These are phyloP conservation scores for Caenorhabditis briggsae DNA, from an alignment of 1,140 invertebrate genomes.

Conservation along the genomic window DNA sequence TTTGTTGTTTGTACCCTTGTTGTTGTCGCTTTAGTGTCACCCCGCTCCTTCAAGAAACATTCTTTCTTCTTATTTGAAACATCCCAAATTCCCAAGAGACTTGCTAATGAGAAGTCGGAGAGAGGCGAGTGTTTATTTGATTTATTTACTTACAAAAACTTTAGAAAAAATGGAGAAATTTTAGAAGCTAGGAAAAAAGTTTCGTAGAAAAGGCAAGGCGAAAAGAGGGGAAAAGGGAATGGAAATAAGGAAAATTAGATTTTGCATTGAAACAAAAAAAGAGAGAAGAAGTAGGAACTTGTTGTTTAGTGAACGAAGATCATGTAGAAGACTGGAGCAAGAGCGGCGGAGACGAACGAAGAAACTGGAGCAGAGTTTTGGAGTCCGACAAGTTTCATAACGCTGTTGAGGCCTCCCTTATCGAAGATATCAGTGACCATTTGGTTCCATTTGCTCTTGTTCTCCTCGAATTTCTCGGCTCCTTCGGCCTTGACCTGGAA, in stretches of 20 bases:
- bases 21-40: no score
- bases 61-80: background rate
- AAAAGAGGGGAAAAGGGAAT: background rate
- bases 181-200: background rate
- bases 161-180: background rate
- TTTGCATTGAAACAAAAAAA: background rate
- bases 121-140: constrained; percentile 49
- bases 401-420: constrained; percentile 58
- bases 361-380: constrained; percentile 17
- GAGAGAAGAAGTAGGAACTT: background rate
- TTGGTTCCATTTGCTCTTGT: constrained; percentile 65
- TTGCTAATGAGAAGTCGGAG: constrained; percentile 31
- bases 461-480: constrained; percentile 64
- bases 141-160: constrained; percentile 37
- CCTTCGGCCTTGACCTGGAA: constrained; percentile 64
- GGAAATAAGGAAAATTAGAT: background rate
- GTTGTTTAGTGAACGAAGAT: constrained; percentile 18
- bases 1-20: background rate
- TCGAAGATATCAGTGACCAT: constrained; percentile 64
- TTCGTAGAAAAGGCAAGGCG: background rate
- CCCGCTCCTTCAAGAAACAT: background rate
- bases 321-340: constrained; percentile 56
- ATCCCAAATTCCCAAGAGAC: constrained; percentile 34
- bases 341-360: constrained; percentile 55
- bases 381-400: constrained; percentile 59